Evolutionary conservation across 2,797 vertebrate genomes (phyloP), one percentile per base, ranked within the genome.

Genomic region (Bucorvus abyssinicus): DNA sequence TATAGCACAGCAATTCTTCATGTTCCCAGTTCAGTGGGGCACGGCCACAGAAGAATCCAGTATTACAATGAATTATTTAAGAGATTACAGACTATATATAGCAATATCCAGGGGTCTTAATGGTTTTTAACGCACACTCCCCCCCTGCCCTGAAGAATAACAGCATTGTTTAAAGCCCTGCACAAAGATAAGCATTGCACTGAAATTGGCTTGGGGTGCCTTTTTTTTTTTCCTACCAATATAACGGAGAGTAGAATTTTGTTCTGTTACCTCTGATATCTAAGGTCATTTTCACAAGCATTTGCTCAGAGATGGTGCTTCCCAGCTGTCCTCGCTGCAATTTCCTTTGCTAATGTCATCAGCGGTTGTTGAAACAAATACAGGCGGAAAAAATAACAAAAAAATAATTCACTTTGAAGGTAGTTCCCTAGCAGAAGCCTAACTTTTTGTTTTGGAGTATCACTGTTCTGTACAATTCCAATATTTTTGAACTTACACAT

Each of bases 341-440:
- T 95, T 83, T 92, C 47, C 52, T 94, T 80, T 88, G 38, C 68
- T 84, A 69, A 74, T 77, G 6, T 82, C 50, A 79, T 76, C 81
- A 68, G 64, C 78, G 3, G 15, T 27, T 50, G 36, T 23, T 69
- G n/a, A 86, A 85, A 78, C 40, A n/a, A 91, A 52, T 32, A 63
- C 1, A 0, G 18, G 30, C 10, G 26, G 2, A 65, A 84, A 87
- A 59, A 40, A 23, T 9, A 64, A 16, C 4, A 65, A 74, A 84
- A 70, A 40, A 30, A 38, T 38, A 42, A 26, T 45, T 87, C 81
- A 7, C n/a, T 92, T 83, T 77, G 55, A 89, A 79, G 22, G 32
- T 26, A 79, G 23, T 15, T 71, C 36, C 76, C 32, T 32, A 82
- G 44, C 4, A 92, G 30, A 78, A 86, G 29, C 1, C 1, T 12